Evolutionary conservation across 2,797 vertebrate genomes (phyloP).

Genomic region (Alca torda): DNA sequence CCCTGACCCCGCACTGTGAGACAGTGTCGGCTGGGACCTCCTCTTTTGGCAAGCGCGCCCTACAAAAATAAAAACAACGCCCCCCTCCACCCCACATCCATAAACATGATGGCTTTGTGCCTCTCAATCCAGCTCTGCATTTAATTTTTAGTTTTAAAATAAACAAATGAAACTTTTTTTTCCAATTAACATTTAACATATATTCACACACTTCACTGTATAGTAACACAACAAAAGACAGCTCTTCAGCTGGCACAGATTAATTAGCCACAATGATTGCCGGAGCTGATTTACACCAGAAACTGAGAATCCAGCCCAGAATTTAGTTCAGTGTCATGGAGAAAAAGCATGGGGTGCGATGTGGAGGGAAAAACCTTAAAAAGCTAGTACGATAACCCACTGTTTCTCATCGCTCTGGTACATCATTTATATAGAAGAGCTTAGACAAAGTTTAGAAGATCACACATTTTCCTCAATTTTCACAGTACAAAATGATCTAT

Average conservation of each 20-base stretch:
- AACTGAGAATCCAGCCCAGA: constrained; percentile 29
- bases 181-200: neutral
- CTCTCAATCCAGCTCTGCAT: neutral
- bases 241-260: constrained; percentile 30
- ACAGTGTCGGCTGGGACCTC: neutral
- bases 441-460: constrained; percentile 22
- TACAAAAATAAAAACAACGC: constrained; percentile 23
- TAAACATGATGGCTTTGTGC: neutral
- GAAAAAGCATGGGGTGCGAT: neutral
- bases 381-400: neutral
- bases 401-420: neutral
- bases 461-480: constrained; percentile 16
- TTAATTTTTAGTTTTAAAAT: constrained; percentile 17
- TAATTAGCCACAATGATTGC: constrained; percentile 10
- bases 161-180: constrained; percentile 37
- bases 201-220: constrained; percentile 18
- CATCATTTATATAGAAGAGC: neutral
- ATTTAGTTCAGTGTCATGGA: neutral
- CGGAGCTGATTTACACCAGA: constrained; percentile 20
- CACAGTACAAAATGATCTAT: neutral
- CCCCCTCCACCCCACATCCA: neutral
- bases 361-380: neutral
- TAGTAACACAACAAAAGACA: constrained; percentile 15
- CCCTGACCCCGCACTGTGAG: neutral
- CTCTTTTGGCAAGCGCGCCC: neutral